Conservation (phyloP, 2,888 invertebrate genomes). For the Amorpha juglandis region DNA sequence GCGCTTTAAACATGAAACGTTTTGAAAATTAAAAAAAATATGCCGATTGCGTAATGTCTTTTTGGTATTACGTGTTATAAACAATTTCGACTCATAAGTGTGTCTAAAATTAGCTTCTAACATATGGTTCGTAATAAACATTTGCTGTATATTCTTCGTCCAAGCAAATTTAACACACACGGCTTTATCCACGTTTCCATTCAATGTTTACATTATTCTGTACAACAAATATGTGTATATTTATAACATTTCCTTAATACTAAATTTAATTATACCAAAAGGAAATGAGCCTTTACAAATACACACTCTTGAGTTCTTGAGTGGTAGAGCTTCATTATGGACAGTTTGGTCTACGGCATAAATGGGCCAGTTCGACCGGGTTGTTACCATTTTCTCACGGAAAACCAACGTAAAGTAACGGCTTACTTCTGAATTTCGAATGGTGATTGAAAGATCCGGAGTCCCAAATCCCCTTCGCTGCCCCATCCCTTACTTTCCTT, state of each 20-base stretch:
- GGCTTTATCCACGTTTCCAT: not conserved
- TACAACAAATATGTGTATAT: not conserved
- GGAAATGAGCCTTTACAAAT: not conserved
- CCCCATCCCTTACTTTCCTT: too few relatives aligned
- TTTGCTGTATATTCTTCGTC: constrained; percentile 9
- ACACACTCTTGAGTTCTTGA: too few relatives aligned
- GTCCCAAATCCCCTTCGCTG: too few relatives aligned
- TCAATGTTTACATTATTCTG: constrained; percentile 24
- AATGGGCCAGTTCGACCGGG: too few relatives aligned
- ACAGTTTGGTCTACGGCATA: too few relatives aligned
- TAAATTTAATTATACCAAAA: not conserved
- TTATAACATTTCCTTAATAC: constrained; percentile 1
- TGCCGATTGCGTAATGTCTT: constrained; percentile 1
- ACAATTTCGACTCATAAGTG: constrained; percentile 20
- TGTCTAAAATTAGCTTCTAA: constrained; percentile 16
- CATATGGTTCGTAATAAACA: constrained; percentile 21
- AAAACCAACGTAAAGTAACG: too few relatives aligned
- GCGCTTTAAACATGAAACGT: not conserved
- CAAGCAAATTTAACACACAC: not conserved
- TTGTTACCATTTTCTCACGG: too few relatives aligned
- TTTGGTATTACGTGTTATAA: constrained; percentile 4
- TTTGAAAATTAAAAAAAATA: not conserved
- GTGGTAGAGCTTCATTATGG: too few relatives aligned
- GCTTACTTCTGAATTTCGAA: too few relatives aligned
- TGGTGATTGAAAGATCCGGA: too few relatives aligned